These are phyloP conservation scores for Magallana gigas DNA, from an alignment of 1,140 invertebrate genomes.

Conservation along the genomic window DNA sequence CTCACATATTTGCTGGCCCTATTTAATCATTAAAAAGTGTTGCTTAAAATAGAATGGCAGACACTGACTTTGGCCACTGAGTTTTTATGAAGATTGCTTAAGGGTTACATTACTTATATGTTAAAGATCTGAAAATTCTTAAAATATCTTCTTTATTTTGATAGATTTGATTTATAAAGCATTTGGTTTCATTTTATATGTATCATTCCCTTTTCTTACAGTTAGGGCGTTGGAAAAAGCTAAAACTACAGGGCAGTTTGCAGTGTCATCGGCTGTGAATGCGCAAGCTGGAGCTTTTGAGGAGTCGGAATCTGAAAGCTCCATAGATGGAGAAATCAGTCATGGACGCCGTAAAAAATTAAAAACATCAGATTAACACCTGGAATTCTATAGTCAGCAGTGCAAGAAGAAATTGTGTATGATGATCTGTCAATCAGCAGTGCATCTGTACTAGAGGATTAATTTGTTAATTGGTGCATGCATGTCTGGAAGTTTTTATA, in stretches of 20 bases:
- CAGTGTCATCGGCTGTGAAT: conserved; percentile 57
- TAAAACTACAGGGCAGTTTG: conserved; percentile 84
- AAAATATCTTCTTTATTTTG: too few relatives aligned
- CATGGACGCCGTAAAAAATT: conserved; percentile 55
- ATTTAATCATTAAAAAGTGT: too few relatives aligned
- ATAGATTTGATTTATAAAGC: too few relatives aligned
- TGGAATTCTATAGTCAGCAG: background rate
- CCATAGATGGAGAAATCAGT: conserved; percentile 50
- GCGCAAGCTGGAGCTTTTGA: conserved; percentile 44
- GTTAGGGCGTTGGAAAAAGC: conserved; percentile 87
- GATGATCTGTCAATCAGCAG: conserved; percentile 20
- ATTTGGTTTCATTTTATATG: background rate
- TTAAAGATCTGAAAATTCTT: too few relatives aligned
- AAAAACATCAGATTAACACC: conserved; percentile 49
- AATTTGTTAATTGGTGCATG: conserved; percentile 12
- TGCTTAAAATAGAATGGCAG: too few relatives aligned
- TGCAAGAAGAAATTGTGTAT: background rate
- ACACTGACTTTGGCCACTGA: too few relatives aligned
- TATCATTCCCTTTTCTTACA: conserved; percentile 75
- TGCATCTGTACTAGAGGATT: conserved; percentile 1
- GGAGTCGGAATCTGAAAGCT: conserved; percentile 57
- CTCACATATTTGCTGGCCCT: too few relatives aligned
- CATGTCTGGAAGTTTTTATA: conserved; percentile 6
- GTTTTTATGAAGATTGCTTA: too few relatives aligned
- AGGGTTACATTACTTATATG: too few relatives aligned